These are phyloP conservation scores for Drosophila prolongata DNA, from an alignment of 2,888 invertebrate species.

Conservation along the genomic window DNA sequence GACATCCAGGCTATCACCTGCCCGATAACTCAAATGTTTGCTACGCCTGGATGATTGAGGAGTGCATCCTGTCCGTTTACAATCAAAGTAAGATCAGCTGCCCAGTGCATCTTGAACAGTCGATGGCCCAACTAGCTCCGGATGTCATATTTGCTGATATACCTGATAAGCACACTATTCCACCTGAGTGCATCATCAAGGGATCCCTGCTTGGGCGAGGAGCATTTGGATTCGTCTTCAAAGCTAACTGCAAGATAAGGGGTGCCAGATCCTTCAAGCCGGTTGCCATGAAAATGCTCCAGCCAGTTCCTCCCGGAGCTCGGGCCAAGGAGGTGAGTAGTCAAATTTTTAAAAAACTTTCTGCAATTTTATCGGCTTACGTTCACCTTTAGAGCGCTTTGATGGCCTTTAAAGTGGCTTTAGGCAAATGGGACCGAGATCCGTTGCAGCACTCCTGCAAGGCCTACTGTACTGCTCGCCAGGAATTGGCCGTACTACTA, in stretches of 20 bases:
- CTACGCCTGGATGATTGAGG: slow-evolving; percentile 96
- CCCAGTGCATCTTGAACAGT: slow-evolving; percentile 91
- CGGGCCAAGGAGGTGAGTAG: slow-evolving; percentile 82
- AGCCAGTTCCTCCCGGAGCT: slow-evolving; percentile 93
- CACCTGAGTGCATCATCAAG: slow-evolving; percentile 91
- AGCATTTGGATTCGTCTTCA: slow-evolving; percentile 98
- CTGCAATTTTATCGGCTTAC: too few species aligned
- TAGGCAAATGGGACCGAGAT: slow-evolving; percentile 96
- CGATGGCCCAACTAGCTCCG: slow-evolving; percentile 93
- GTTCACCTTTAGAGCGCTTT: slow-evolving; percentile 78
- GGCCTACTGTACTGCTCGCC: slow-evolving; percentile 97
- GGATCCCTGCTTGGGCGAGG: slow-evolving; percentile 95
- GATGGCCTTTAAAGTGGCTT: slow-evolving; percentile 87
- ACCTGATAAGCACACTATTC: slow-evolving; percentile 91
- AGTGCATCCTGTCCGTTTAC: slow-evolving; percentile 96
- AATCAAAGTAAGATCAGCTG: slow-evolving; percentile 90
- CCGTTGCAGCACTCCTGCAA: slow-evolving; percentile 96
- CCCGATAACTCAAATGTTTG: slow-evolving; percentile 84
- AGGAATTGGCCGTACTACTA: slow-evolving; percentile 95
- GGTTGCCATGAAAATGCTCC: slow-evolving; percentile 97
- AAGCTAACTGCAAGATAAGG: slow-evolving; percentile 89
- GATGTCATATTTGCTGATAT: slow-evolving; percentile 97
- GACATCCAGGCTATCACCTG: slow-evolving; percentile 86
- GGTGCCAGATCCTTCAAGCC: slow-evolving; percentile 87
- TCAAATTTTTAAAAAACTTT: too few species aligned